Evolutionary conservation across 2,888 invertebrate species (phyloP), one percentile per base, ranked within the genome.

Genomic region (Petrophora chlorosata): DNA sequence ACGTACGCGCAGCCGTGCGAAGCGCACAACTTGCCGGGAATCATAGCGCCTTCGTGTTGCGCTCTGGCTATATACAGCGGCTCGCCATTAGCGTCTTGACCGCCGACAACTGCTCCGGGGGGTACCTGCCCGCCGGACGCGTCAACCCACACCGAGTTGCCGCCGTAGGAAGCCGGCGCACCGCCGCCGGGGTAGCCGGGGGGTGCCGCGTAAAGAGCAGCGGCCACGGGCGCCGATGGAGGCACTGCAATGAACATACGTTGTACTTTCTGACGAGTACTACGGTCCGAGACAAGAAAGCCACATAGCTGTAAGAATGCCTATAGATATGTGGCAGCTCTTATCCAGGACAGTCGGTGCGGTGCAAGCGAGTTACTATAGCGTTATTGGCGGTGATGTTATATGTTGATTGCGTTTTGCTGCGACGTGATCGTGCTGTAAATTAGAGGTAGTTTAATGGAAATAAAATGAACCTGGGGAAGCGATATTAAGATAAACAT

Each of bases 21-120:
- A 3, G 94, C 92, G 41, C 94, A 92, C 28, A 96, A 79, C 82
- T 97, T 97, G 42, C 97, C 97, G 34, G 97, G 97, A 57, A 97
- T 90, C 29, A 95, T 77, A 38, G 94, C 95, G 8, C 96, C 96
- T 67, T 95, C 94, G 73, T 96, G 96, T 36, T 90, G 89, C 0
- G 95, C 95, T 59, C 97, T 91, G 19, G 94, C 93, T 0, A 96
- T 92, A 75, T 91, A 95, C 22, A 95, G 63, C 3, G 91, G 91
- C 65, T 93, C 93, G 15, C 93, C 92, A 15, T 70, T 82, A 54
- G 74, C 73, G 73, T 92, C 92, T 55, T 89, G 91, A 5, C 94
- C 94, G 1, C 92, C 95, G 4, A 92, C 85, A 19, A 95, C 86
- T 0, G 96, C 94, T 49, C 94, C 94, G 1, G 94, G 92, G 1